These are phyloP conservation scores for Montifringilla adamsi DNA, from an alignment of 2,113 vertebrate genomes.

Conservation along the genomic window DNA sequence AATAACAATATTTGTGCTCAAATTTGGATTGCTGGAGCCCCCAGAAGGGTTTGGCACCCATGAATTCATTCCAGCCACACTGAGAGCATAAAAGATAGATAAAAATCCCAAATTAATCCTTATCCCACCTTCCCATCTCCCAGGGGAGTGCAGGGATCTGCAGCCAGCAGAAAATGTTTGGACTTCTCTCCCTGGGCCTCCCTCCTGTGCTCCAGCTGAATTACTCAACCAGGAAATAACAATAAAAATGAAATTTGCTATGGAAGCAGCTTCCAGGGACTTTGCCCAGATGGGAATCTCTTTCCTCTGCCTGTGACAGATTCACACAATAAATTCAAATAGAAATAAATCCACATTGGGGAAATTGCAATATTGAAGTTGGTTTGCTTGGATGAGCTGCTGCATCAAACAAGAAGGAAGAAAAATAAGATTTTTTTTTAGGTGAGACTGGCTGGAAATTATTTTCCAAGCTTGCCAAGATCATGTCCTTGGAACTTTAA, in stretches of 20 bases:
- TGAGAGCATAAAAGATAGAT: background rate
- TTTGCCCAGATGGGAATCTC: background rate
- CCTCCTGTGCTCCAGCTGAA: background rate
- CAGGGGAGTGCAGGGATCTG: background rate
- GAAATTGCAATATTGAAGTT: background rate
- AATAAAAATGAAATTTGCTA: background rate
- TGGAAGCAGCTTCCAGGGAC: background rate
- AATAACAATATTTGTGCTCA: background rate
- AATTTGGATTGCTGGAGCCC: background rate
- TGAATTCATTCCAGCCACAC: background rate
- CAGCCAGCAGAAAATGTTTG: background rate
- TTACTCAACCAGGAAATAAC: conserved; percentile 24
- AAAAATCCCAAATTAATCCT: background rate
- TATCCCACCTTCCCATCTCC: background rate
- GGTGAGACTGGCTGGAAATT: background rate
- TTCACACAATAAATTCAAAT: background rate
- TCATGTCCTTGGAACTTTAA: background rate
- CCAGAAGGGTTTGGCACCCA: background rate
- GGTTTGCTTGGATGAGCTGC: background rate
- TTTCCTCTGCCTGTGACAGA: background rate
- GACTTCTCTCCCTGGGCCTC: background rate
- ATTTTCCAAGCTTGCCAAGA: background rate
- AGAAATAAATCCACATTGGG: background rate
- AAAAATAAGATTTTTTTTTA: background rate
- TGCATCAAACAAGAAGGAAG: background rate